These are phyloP conservation scores for Platorchestia sp. DNA, from an alignment of 1,140 invertebrate species.

Conservation along the genomic window DNA sequence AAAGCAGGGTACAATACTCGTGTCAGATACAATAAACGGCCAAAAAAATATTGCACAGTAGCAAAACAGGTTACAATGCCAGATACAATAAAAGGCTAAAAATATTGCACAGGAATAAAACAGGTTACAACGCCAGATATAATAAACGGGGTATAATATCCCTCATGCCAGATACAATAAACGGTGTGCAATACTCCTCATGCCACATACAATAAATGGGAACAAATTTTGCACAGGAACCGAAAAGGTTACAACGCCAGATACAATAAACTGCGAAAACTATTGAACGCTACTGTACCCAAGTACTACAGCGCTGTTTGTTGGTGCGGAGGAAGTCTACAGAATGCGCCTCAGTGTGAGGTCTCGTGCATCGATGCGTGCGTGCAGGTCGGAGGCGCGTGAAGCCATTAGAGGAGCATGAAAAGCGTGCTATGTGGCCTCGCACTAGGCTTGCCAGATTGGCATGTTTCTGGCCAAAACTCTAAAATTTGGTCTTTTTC, in stretches of 20 bases:
- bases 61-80: too few relatives aligned
- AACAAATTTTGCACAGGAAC: background rate
- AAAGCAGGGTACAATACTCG: too few relatives aligned
- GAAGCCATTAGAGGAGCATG: background rate
- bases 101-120: background rate
- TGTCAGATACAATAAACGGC: too few relatives aligned
- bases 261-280: background rate
- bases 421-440: background rate
- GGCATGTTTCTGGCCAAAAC: too few relatives aligned
- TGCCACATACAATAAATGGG: background rate
- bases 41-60: too few relatives aligned
- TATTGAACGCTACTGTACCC: background rate
- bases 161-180: too few relatives aligned
- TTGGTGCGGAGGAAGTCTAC: background rate
- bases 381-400: background rate
- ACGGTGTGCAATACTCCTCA: too few relatives aligned
- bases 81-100: too few relatives aligned
- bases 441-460: too few relatives aligned
- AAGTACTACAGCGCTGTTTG: background rate
- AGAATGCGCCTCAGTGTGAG: background rate
- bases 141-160: background rate
- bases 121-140: background rate
- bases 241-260: background rate
- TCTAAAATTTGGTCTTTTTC: too few relatives aligned
- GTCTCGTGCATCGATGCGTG: background rate